Percentiles rank a stretch among this genome's conserved stretches.
These are phyloP conservation scores for Alethe castanea DNA, from an alignment of 2,113 vertebrate species.

Conservation along the genomic window DNA sequence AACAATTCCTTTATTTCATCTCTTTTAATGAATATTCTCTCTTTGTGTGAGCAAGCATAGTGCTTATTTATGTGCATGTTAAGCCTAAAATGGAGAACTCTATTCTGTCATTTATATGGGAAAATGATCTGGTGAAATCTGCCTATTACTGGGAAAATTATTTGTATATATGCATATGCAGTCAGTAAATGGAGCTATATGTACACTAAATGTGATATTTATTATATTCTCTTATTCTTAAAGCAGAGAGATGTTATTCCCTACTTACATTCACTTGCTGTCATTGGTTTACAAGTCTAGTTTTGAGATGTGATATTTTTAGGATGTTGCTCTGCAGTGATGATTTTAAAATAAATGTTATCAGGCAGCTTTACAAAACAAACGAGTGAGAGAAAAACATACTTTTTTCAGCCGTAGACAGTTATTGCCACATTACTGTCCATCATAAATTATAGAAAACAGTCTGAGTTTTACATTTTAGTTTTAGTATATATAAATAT, in stretches of 20 bases:
- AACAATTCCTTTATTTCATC: background rate
- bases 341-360: slow-evolving; percentile 34
- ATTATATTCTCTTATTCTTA: background rate
- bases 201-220: background rate
- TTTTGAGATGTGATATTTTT: slow-evolving; percentile 11
- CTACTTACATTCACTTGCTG: background rate
- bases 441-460: background rate
- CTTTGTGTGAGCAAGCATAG: background rate
- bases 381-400: background rate
- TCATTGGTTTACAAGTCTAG: background rate
- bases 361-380: slow-evolving; percentile 23
- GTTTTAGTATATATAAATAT: background rate
- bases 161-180: background rate
- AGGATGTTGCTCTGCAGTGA: background rate
- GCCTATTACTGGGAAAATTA: background rate
- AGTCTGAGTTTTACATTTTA: background rate
- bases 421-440: background rate
- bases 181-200: background rate
- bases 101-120: background rate
- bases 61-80: background rate
- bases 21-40: background rate
- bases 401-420: background rate
- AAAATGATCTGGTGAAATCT: background rate
- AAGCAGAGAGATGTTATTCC: background rate
- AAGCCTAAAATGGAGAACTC: background rate